A percentile compares a stretch with the other conserved stretches of the same genome.
These are phyloP conservation scores for Mandrillus leucophaeus DNA, from an alignment of 2,113 vertebrate species.

Conservation along the genomic window DNA sequence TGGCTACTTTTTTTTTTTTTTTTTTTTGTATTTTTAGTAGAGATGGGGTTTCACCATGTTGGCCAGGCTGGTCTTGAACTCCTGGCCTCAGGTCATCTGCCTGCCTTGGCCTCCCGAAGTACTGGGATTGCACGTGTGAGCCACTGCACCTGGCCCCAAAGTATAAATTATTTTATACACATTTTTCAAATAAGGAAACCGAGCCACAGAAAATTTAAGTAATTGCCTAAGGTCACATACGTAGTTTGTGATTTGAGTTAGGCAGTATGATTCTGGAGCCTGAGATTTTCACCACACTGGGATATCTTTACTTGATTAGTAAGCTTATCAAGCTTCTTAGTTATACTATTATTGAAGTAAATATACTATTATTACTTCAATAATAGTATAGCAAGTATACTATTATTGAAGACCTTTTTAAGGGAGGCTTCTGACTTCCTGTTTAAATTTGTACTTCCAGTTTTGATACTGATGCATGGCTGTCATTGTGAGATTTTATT, in stretches of 20 bases:
- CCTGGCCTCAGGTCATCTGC: no score
- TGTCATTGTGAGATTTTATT: not conserved
- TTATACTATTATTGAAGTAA: not conserved
- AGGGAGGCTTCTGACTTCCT: not conserved
- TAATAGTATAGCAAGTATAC: not conserved
- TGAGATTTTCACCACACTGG: not conserved
- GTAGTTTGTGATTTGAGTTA: not conserved
- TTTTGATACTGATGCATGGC: not conserved
- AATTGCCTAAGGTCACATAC: not conserved
- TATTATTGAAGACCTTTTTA: not conserved
- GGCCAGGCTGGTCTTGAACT: no score
- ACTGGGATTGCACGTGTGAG: no score
- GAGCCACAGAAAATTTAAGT: not conserved
- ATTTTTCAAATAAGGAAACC: conserved; percentile 24
- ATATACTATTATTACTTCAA: no score
- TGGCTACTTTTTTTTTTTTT: no score
- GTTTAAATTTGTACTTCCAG: not conserved
- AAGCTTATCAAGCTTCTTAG: not conserved
- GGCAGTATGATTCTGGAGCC: not conserved
- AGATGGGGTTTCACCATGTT: no score
- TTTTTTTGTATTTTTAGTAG: no score
- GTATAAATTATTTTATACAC: not conserved
- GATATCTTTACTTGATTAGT: not conserved
- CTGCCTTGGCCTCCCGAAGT: no score
- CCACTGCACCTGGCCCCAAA: not conserved